Base-by-base conservation (phyloP, 2,888 invertebrate species). In the Euzophera pinguis region DNA sequence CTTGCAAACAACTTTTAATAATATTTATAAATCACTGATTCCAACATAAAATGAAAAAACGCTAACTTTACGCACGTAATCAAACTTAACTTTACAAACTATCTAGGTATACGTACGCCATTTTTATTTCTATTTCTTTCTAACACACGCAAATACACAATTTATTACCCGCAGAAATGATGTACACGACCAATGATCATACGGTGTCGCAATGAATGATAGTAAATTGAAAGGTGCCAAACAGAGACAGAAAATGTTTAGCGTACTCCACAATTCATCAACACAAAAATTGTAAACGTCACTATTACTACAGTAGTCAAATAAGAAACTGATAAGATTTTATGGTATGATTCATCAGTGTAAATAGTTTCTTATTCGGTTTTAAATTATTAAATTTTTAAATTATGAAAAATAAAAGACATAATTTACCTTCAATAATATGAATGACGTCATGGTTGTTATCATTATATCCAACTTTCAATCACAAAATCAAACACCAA, bases 401-500 rank as follows among this genome's bases (percentile, higher is more conserved):
- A 35, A 48, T 51, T 55, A 52, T 53, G 45, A 53, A 43, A 52
- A 58, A 54, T 42, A 29, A 50, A 22, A 22, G 58, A 41, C 53
- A 67, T 57, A 55, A 64, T 84, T 83, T 80, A 91, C 91, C 89
- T 90, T 90, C 58, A 91, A 81, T 56, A 90, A 75, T 75, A 91
- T 90, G 76, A 90, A 90, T 86, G 91, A 91, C 89, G 91, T 89
- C 91, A 91, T 91, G 81, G 82, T 90, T 86, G 90, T 90, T 86
- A 87, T 89, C 90, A 91, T 90, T 81, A 78, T 90, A 85, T 87
- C 80, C 80, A 83, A 85, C 78, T 84, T 80, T 67, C 71, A 74
- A 75, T 72, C 80, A 85, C 82, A 73, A 79, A 82, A 78, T 75
- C 78, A 75, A 70, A 68, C 69, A 62, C 64, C 57, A 57, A 59